These are phyloP conservation scores for Saturnia japonica DNA, from an alignment of 2,888 invertebrate genomes.

Conservation along the genomic window DNA sequence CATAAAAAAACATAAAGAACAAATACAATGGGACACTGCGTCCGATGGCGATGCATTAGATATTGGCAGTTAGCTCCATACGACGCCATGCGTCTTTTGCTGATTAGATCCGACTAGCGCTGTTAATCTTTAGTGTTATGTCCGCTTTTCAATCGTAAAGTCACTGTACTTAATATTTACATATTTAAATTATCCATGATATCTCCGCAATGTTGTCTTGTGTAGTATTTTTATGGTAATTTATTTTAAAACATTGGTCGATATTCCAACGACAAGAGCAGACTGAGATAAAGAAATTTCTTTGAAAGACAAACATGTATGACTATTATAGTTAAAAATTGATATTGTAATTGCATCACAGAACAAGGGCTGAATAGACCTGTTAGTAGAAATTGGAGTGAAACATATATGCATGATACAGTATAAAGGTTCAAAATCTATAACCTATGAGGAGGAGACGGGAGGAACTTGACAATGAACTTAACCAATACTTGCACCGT, in stretches of 20 bases:
- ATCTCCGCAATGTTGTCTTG: not conserved
- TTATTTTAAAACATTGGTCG: not conserved
- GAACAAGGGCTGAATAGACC: not conserved
- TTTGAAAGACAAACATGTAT: not conserved
- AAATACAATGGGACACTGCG: constrained; percentile 72
- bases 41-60: constrained; percentile 70
- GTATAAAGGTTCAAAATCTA: not conserved
- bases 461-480: too few species aligned
- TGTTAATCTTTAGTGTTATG: constrained; percentile 49
- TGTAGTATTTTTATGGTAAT: not conserved
- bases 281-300: not conserved
- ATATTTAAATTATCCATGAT: constrained; percentile 12
- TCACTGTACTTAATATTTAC: constrained; percentile 34
- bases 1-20: constrained; percentile 80
- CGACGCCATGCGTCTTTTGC: constrained; percentile 64
- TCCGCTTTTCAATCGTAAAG: constrained; percentile 63
- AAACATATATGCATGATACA: not conserved
- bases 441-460: too few species aligned
- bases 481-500: too few species aligned
- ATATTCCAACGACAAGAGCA: not conserved
- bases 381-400: not conserved
- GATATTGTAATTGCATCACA: not conserved
- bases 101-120: constrained; percentile 62
- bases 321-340: not conserved
- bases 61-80: constrained; percentile 78